A percentile compares a stretch with the other conserved stretches of the same genome.
phyloP scores from a whole-genome alignment of 2,888 invertebrate genomes.

The Eurytoma adleriae region DNA sequence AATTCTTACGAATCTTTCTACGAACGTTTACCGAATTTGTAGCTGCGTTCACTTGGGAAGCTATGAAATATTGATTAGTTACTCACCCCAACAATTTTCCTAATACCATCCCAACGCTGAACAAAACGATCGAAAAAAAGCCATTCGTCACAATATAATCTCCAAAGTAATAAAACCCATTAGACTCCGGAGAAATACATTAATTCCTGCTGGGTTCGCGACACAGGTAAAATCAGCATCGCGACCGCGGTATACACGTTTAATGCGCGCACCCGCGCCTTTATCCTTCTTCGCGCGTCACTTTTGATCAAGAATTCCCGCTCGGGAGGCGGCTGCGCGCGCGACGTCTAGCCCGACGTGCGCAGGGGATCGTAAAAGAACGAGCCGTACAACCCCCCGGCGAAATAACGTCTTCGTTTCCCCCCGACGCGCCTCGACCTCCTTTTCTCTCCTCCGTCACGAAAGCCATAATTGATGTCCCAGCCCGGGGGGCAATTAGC shows the following conservation, averaged over 20 bases:
- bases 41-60: no score
- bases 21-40: no score
- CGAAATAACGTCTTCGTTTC: conserved; percentile 52
- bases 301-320: conserved; percentile 37
- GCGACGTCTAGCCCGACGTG: neutral
- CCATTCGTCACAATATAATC: no score
- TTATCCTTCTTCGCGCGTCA: conserved; percentile 16
- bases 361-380: conserved; percentile 14
- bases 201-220: neutral
- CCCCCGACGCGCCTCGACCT: conserved; percentile 7
- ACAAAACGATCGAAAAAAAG: no score
- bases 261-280: neutral
- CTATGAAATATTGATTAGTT: no score
- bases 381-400: conserved; percentile 20
- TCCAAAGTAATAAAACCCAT: neutral
- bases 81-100: no score
- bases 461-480: conserved; percentile 45
- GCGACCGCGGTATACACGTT: neutral
- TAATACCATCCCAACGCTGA: no score
- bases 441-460: conserved; percentile 8
- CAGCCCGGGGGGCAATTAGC: conserved; percentile 41
- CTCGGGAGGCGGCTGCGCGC: neutral
- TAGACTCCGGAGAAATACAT: neutral
- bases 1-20: no score
- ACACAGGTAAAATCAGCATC: neutral